Evolutionary conservation across 2,797 vertebrate genomes (phyloP).

Genomic region (Natrix natrix): DNA sequence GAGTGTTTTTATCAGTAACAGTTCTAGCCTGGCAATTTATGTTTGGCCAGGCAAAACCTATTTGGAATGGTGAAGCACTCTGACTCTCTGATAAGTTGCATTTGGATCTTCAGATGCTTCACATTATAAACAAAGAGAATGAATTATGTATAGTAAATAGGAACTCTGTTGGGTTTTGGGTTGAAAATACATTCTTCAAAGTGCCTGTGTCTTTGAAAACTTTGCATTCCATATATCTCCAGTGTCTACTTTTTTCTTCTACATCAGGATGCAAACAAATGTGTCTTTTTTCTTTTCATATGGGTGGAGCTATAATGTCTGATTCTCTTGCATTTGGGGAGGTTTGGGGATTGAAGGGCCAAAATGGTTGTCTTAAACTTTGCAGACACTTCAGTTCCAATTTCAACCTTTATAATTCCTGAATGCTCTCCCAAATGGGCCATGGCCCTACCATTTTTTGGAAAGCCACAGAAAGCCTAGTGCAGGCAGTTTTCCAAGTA

Average conservation of each 20-base stretch:
- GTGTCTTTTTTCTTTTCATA: background rate
- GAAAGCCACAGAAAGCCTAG: background rate
- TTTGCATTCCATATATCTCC: conserved; percentile 21
- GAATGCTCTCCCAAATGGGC: background rate
- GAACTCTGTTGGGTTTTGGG: background rate
- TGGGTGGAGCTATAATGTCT: background rate
- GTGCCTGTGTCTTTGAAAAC: background rate
- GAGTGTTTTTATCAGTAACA: conserved; percentile 52
- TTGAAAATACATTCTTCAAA: conserved; percentile 25
- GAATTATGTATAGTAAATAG: conserved; percentile 24
- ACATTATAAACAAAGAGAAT: conserved; percentile 25
- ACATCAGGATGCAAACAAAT: background rate
- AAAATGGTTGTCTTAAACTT: background rate
- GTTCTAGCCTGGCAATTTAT: conserved; percentile 22
- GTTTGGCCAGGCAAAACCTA: conserved; percentile 25
- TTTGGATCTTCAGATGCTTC: conserved; percentile 27
- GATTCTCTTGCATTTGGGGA: background rate
- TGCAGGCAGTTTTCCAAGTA: background rate
- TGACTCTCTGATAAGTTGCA: conserved; percentile 33
- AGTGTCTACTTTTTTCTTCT: conserved; percentile 1
- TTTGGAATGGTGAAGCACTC: conserved; percentile 43
- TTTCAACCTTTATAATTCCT: background rate
- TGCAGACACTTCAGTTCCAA: background rate
- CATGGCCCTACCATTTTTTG: background rate
- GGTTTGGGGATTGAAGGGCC: background rate